Base-by-base conservation (phyloP, 35 echinoderm and acorn worm species). In the Heliocidaris erythrogramma region DNA sequence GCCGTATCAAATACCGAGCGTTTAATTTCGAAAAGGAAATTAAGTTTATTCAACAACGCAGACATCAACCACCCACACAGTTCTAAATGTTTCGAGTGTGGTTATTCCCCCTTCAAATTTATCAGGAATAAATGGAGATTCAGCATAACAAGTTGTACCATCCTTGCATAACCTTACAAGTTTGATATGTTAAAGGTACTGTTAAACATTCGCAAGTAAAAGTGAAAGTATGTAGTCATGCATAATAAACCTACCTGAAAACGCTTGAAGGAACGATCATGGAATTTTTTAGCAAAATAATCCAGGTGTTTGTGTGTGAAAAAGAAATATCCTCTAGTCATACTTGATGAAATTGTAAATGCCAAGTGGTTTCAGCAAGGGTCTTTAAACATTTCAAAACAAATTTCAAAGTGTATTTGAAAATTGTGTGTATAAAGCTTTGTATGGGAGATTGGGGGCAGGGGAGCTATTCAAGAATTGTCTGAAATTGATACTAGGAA, bases 61-160 rank as follows among this genome's bases (percentile, higher is more conserved):
- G 87, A 89, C 87, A 89, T 89, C 87, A 89, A 89, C 87, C 87
- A 42, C 47, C 87, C 31, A 78, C 65, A 78, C 65, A 78, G 65
- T 78, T 78, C 17, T 24, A 78, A 78, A 78, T 78, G 65, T 78
- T 78, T n/a, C 65, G 5, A 78, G 21, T 78, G 65, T 78, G 65
- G 65, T 78, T 21, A 78, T 78, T 78, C 65, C 65, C 65, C 65
- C 27, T n/a, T 24, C 21, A 78, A 60, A 78, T 78, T 78, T 47
- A 14, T 89, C 87, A 47, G 31, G 31, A 47, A 35, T 47, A 48
- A 89, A 42, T 42, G 31, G 87, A 89, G 32, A 89, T 18, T 89
- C 47, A 47, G 31, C 87, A 47, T 89, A 47, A 47, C 32, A 42
- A 17, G 10, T 5, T 48, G 47, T 88, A 42, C 47, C 27, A 14